A percentile compares a stretch with the other conserved stretches of the same genome.
These are phyloP conservation scores for Gryllus longicercus DNA, from an alignment of 2,888 invertebrate species.

Conservation along the genomic window DNA sequence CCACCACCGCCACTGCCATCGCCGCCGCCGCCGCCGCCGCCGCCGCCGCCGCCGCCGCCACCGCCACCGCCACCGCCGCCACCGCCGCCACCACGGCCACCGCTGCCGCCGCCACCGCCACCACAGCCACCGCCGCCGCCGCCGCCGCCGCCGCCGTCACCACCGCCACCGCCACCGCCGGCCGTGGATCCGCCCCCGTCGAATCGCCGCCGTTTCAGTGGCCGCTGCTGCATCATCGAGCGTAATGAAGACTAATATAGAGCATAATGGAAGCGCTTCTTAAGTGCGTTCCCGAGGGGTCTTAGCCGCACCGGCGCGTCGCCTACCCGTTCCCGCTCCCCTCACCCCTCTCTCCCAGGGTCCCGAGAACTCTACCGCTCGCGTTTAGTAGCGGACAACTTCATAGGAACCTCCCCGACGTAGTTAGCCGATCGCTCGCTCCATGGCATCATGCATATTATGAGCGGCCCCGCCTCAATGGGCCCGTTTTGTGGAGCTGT, in stretches of 20 bases:
- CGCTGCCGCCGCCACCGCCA: neutral
- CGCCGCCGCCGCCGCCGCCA: too few species aligned
- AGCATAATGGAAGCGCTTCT: constrained; percentile 1
- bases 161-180: neutral
- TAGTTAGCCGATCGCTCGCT: too few species aligned
- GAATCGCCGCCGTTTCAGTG: neutral
- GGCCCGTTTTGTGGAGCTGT: too few species aligned
- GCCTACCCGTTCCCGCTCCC: neutral
- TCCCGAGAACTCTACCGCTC: neutral
- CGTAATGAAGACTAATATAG: constrained; percentile 27
- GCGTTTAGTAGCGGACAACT: neutral
- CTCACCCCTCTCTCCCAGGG: neutral
- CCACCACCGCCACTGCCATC: too few species aligned
- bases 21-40: too few species aligned
- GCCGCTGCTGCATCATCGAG: constrained; percentile 27
- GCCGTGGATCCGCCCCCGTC: neutral
- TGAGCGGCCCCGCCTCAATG: too few species aligned
- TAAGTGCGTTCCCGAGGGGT: neutral
- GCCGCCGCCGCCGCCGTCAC: neutral
- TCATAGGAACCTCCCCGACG: neutral
- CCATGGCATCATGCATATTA: too few species aligned
- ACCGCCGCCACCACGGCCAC: too few species aligned
- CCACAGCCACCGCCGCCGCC: neutral
- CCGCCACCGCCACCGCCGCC: too few species aligned
- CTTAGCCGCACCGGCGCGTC: too few species aligned